Base-by-base conservation (phyloP, 2,888 invertebrate genomes). In the Phania funesta region DNA sequence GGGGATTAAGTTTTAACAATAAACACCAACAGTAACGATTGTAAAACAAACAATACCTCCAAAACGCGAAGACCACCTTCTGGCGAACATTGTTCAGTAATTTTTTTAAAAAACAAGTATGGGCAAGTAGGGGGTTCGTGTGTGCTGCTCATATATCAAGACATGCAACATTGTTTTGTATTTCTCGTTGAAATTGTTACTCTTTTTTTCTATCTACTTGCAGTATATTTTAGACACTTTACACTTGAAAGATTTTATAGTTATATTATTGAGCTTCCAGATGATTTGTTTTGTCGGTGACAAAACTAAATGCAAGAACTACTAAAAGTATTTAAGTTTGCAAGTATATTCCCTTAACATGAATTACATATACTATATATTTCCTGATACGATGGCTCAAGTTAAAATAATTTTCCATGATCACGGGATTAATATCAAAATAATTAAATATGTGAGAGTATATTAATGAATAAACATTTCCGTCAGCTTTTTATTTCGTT, bases 221-320 rank as follows among this genome's bases (percentile, higher is more conserved):
- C 41, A 18, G 32, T n/a, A n/a, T n/a, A n/a, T 24, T 26, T 44
- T 52, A 16, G 52, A 32, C 64, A 29, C 26, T 81, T 48, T 68
- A 62, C 52, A 54, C 20, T 26, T 48, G 62, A 60, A 52, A 54
- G 46, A 64, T 62, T 64, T 78, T 26, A 22, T 68, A 68, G 46
- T 24, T 13, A 54, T 73, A 76, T 77, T 64, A 73, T 46, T 70
- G n/a, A 35, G 38, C 56, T 20, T 7, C 16, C 18, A 46, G 26
- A 38, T 48, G 48, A 56, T 35, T 58, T 58, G 58, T 50, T n/a
- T 48, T n/a, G 16, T n/a, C n/a, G n/a, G n/a, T n/a, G n/a, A 20
- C 16, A 22, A 46, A 58, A 58, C 16, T 22, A 20, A 26, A 65
- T 46, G 54, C 35, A 64, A 58, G 13, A 38, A 24, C 44, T 29